Conservation (phyloP, 2,797 vertebrate species). For the Notoglanidium macrostoma region DNA sequence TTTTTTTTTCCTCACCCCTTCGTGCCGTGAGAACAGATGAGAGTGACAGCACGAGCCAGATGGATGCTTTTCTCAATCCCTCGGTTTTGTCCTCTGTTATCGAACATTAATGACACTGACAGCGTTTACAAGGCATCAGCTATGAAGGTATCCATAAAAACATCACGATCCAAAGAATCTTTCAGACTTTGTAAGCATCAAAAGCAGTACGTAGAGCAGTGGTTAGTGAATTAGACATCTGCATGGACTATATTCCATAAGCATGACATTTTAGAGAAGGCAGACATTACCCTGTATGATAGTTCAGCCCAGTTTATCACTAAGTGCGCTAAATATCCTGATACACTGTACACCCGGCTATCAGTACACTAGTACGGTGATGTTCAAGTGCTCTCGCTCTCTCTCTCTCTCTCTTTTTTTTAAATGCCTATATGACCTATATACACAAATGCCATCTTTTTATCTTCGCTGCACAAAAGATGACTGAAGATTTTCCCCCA, state of each 20-base stretch:
- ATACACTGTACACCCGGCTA: neutral
- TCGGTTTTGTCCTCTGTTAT: slow-evolving; percentile 1
- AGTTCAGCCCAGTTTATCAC: neutral
- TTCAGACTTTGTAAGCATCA: neutral
- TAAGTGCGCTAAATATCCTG: neutral
- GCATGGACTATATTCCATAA: neutral
- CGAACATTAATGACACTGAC: neutral
- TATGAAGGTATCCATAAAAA: neutral
- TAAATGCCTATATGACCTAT: neutral
- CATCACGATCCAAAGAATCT: neutral
- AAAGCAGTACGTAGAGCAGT: neutral
- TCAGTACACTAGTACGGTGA: neutral
- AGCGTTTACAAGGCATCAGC: neutral
- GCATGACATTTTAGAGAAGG: neutral
- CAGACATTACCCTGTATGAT: neutral
- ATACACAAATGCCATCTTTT: neutral
- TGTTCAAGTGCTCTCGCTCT: neutral
- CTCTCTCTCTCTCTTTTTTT: neutral
- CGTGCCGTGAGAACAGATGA: slow-evolving; percentile 39
- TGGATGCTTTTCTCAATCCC: slow-evolving; percentile 28
- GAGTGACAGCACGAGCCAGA: slow-evolving; percentile 53
- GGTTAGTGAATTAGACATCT: neutral
- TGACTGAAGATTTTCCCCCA: neutral
- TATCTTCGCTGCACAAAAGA: neutral
- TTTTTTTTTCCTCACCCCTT: slow-evolving; percentile 37